These are phyloP conservation scores for Rallus limicola DNA, from an alignment of 2,113 vertebrate genomes.

Conservation along the genomic window DNA sequence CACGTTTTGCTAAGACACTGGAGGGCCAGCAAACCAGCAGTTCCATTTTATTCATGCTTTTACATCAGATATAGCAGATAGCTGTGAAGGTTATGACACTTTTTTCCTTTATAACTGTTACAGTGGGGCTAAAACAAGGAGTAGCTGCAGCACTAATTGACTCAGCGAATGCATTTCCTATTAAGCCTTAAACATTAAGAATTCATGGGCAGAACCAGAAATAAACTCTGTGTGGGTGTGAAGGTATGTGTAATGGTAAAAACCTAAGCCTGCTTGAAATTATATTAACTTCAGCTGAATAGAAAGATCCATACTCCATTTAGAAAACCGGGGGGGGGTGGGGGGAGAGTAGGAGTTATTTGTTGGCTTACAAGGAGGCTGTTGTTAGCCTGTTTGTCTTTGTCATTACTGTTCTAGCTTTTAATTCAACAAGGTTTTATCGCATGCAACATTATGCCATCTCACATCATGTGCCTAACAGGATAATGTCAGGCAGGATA, in stretches of 20 bases:
- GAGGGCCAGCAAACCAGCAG: not conserved
- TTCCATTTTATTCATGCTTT: not conserved
- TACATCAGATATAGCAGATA: not conserved
- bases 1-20: not conserved
- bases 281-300: not conserved
- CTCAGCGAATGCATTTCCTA: slow-evolving; percentile 2
- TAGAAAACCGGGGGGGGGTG: not conserved
- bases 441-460: not conserved
- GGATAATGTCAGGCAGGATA: slow-evolving; percentile 8
- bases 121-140: not conserved
- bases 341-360: not conserved
- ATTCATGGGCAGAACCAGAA: slow-evolving; percentile 33
- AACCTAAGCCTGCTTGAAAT: slow-evolving; percentile 6
- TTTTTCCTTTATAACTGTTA: not conserved
- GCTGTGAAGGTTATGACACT: not conserved
- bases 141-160: slow-evolving; percentile 20
- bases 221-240: slow-evolving; percentile 11
- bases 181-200: slow-evolving; percentile 30
- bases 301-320: not conserved
- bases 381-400: slow-evolving; percentile 2
- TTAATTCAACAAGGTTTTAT: slow-evolving; percentile 14
- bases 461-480: not conserved
- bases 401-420: slow-evolving; percentile 8
- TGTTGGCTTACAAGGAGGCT: not conserved
- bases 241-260: not conserved